A percentile compares a stretch with the other conserved stretches of the same genome.
phyloP scores from a whole-genome alignment of 2,888 invertebrate species.

The Ochlodes sylvanus region DNA sequence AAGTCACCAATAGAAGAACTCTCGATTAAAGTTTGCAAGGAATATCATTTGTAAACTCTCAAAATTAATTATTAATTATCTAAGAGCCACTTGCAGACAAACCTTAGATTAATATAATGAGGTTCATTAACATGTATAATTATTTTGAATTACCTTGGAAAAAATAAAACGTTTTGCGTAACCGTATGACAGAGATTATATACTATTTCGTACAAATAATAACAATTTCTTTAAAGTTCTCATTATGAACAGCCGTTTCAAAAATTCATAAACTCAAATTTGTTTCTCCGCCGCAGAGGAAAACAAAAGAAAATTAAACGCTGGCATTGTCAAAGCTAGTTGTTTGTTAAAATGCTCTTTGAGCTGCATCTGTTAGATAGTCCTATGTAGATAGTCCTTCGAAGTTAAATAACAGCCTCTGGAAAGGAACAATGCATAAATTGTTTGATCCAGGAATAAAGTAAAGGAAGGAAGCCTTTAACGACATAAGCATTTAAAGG shows the following conservation, averaged over 20 bases:
- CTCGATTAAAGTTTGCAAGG: too few species aligned
- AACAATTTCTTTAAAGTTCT: background rate
- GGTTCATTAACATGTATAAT: too few species aligned
- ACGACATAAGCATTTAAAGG: slow-evolving; percentile 23
- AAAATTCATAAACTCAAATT: background rate
- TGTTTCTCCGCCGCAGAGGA: background rate
- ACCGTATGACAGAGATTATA: too few species aligned
- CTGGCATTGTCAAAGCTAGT: slow-evolving; percentile 9
- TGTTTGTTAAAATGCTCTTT: slow-evolving; percentile 22
- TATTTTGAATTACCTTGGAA: too few species aligned
- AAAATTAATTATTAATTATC: too few species aligned
- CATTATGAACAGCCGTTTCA: background rate
- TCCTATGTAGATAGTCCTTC: slow-evolving; percentile 15
- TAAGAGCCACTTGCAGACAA: too few species aligned
- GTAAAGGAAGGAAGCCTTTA: slow-evolving; percentile 28
- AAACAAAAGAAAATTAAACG: slow-evolving; percentile 21
- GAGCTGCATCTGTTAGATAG: slow-evolving; percentile 17
- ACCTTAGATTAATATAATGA: too few species aligned
- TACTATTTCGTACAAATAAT: too few species aligned
- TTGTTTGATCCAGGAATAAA: slow-evolving; percentile 29
- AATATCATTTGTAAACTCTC: too few species aligned
- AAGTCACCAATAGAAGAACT: too few species aligned
- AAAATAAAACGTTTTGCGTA: too few species aligned
- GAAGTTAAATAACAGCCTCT: slow-evolving; percentile 19
- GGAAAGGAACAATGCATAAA: slow-evolving; percentile 28